Base-by-base conservation (phyloP, 2,113 vertebrate genomes). In the Dipodomys merriami region DNA sequence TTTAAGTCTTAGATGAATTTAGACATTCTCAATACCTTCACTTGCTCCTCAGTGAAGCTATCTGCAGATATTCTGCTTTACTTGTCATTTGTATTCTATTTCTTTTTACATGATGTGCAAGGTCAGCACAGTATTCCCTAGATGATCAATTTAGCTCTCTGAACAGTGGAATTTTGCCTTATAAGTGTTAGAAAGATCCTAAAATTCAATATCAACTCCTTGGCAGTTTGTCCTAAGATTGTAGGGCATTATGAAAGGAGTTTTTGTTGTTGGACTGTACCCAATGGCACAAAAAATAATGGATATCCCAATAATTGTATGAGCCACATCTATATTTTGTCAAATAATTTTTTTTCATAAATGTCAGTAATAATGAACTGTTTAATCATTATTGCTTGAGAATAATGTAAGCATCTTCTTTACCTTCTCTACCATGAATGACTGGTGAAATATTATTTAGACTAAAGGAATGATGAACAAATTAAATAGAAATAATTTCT, bases 151-250 rank as follows among this genome's bases (percentile, higher is more conserved):
- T 91, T 57, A 86, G 30, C n/a, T 39, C 10, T 96, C 44, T 62
- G 18, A 87, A 71, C 39, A 79, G 69, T 76, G 39, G 62, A 53
- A 68, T 57, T 64, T 65, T 89, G 27, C 46, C 67, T 84, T 76
- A 57, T 13, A n/a, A 84, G 23, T 25, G 73, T 92, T 13, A n/a
- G 71, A 81, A 87, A 30, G 22, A 91, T 87, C 25, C 6, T 29
- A 83, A 19, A 85, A 86, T 87, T 91, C 74, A 88, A 80, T 68
- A 90, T 88, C 90, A 90, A 80, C 74, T 96, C 39, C 64, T 29
- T 76, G 79, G 74, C 19, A 85, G 39, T 68, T 91, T 88, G 6
- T 93, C n/a, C 30, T 74, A 35, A 88, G 86, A 91, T 87, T 44
- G 60, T 29, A 77, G 6, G n/a, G 29, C 35, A 60, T 78, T 46